Evolutionary conservation across 2,113 vertebrate species (phyloP), one percentile per base, ranked within the genome.

Genomic region (Callopanchax toddi): DNA sequence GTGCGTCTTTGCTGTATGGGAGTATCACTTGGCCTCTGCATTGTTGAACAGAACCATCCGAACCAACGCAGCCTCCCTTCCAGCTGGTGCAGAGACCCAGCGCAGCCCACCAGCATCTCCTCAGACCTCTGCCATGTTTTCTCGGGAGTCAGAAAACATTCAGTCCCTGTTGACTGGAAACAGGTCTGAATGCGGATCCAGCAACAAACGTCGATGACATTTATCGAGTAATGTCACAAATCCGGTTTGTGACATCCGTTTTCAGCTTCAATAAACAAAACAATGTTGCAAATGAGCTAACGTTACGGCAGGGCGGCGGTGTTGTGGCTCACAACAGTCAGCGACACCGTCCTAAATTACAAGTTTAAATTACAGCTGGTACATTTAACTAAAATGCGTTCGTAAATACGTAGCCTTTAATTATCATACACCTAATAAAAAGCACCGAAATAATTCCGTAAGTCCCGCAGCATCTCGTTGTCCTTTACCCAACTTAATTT

Each of bases 1-100:
- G 21, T 25, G 44, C 5, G 44, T 29, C 4, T 29, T 1, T 4
- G 39, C 39, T 42, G 11, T n/a, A 11, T 12, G 1, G 21, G 11
- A 54, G 79, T 85, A 84, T 85, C 67, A 52, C 56, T 20, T 72
- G 77, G 67, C 79, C 81, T 81, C 77, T 84, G 87, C 87, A 60
- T 81, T 86, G 46, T 6, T 32, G 29, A 32, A 32, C 29, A 32
- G 29, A 32, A 32, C 29, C 29, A 32, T 32, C 29, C 6, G 29
- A 32, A 32, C 36, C 10, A 9, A 54, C 67, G 12, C 55, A 20
- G 29, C 3, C 29, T 32, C 6, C 29, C 3, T 32, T 37, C 6
- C 54, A 50, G 66, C 51, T 55, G 58, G 11, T 68, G 70, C 71
- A 61, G 73, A 58, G 10, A 1, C 52, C 52, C 12, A 25, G 25